Base-by-base conservation (phyloP, 2,888 invertebrate species). In the Cordilura impudica region DNA sequence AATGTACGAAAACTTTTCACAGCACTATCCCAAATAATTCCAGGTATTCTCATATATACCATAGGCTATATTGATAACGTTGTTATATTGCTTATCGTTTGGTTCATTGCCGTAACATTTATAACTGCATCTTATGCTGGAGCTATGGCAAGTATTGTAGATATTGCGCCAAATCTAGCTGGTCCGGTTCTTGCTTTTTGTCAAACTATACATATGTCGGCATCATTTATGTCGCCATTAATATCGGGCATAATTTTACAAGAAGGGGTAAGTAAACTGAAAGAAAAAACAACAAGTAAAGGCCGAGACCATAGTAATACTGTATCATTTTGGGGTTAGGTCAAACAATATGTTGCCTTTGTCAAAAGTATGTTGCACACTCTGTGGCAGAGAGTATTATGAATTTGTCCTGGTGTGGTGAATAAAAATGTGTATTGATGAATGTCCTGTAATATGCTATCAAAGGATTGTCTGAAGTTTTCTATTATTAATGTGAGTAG, bases 101-200 rank as follows among this genome's bases (percentile, higher is more conserved):
- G 94, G 94, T 94, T 93, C 86, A 87, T 92, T 72, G 93, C 94
- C 21, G 94, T 94, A 4, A 93, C 93, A 10, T 90, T 94, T 75
- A 93, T 94, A 83, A 94, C 94, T 18, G 94, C 94, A 10, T 92
- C 94, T 0, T 94, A 94, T 86, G 94, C 94, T 3, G 94, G 94
- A 39, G 94, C 94, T 3, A 94, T 94, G 93, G 94, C 94, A 0
- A 94, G 93, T 84, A 93, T 94, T 80, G 94, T 95, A 14, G 95
- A 95, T 86, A 93, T 95, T 75, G 94, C 94, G 0, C 94, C 95
- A n/a, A 94, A 95, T 89, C 93, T 94, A 84, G 94, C 95, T 63
- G 95, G 92, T 63, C 94, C 94, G 31, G 93, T 94, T 53, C 88
- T 94, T 81, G 94, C 94, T 12, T 94, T 94, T 87, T 93, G 94